Evolutionary conservation across 2,888 invertebrate species (phyloP).

Genomic region (Zaprionus bogoriensis): DNA sequence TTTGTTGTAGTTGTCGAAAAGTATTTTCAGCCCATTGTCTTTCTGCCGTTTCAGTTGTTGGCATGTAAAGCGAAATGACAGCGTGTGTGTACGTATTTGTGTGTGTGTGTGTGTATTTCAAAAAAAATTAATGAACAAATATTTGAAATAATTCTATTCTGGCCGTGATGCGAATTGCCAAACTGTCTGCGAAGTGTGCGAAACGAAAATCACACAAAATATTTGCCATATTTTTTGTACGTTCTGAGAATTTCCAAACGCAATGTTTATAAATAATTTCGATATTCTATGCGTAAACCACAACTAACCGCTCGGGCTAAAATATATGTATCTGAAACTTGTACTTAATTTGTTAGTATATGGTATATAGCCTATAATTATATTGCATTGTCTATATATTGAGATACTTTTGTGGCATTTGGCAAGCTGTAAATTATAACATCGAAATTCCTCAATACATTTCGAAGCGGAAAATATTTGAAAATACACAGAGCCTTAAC

Average conservation of each 20-base stretch:
- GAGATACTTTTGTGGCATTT: constrained; percentile 11
- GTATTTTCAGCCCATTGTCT: constrained; percentile 46
- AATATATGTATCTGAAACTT: constrained; percentile 10
- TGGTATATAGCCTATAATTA: background rate
- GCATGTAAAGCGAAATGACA: constrained; percentile 46
- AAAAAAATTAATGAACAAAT: constrained; percentile 59
- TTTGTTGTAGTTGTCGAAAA: constrained; percentile 61
- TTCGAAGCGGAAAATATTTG: constrained; percentile 8
- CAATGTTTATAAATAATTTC: constrained; percentile 48
- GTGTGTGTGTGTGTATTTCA: constrained; percentile 1
- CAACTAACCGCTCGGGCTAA: background rate
- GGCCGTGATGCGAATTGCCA: constrained; percentile 73
- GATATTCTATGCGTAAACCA: constrained; percentile 37
- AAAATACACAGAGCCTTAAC: constrained; percentile 5
- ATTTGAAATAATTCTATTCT: constrained; percentile 67
- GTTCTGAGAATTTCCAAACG: constrained; percentile 59
- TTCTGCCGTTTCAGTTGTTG: constrained; percentile 21
- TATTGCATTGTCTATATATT: constrained; percentile 18
- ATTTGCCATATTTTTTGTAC: constrained; percentile 18
- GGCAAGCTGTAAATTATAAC: constrained; percentile 39
- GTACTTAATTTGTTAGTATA: constrained; percentile 6
- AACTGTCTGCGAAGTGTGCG: constrained; percentile 63
- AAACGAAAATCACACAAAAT: constrained; percentile 30
- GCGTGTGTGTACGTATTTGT: constrained; percentile 12
- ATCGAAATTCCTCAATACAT: constrained; percentile 8